Evolutionary conservation across 2,888 invertebrate genomes (phyloP).

Genomic region (Congeria kusceri): DNA sequence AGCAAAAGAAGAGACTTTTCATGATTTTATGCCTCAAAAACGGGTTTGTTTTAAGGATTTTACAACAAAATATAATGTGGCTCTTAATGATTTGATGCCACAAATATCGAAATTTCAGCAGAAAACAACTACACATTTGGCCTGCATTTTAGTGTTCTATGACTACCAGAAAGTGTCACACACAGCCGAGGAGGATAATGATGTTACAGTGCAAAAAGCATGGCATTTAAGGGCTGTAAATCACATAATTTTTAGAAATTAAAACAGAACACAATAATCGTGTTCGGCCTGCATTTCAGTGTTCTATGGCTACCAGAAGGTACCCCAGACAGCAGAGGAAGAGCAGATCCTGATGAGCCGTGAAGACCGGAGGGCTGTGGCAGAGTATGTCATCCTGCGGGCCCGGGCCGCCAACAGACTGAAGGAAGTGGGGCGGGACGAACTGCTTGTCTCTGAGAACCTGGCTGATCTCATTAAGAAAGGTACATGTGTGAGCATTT

Average conservation of each 20-base stretch:
- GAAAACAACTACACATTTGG: too few species aligned
- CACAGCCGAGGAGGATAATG: conserved; percentile 77
- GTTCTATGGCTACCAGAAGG: conserved; percentile 72
- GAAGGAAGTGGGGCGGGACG: conserved; percentile 75
- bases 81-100: too few species aligned
- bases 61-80: too few species aligned
- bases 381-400: conserved; percentile 76
- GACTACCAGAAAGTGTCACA: conserved; percentile 75
- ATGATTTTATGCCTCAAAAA: too few species aligned
- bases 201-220: too few species aligned
- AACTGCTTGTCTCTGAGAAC: conserved; percentile 74
- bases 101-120: too few species aligned
- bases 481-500: conserved; percentile 30
- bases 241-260: too few species aligned
- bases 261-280: too few species aligned
- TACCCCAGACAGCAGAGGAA: conserved; percentile 78
- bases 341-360: conserved; percentile 73
- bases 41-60: too few species aligned
- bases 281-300: conserved; percentile 70
- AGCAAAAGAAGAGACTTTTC: too few species aligned
- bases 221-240: too few species aligned
- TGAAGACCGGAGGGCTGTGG: conserved; percentile 80
- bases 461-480: conserved; percentile 56
- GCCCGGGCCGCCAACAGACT: conserved; percentile 75
- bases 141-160: conserved; percentile 71